Conservation (phyloP, 2,888 invertebrate genomes). For the Amphipoea lucens region DNA sequence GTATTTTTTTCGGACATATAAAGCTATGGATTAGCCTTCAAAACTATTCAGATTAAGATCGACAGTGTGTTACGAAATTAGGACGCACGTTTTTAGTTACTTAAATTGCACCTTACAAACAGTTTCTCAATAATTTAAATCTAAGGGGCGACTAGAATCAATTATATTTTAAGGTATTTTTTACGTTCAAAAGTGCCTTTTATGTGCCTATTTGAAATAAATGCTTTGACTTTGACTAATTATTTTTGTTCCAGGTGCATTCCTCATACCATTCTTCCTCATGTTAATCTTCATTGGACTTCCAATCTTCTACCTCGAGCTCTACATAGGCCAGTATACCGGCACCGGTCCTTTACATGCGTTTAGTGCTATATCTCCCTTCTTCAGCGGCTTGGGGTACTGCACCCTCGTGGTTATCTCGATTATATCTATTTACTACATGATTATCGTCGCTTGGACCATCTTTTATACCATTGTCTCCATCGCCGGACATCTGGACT, state of each 20-base stretch:
- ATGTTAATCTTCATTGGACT: slow-evolving; percentile 94
- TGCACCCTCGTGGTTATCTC: slow-evolving; percentile 93
- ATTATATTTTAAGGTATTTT: too few relatives aligned
- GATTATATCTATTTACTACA: slow-evolving; percentile 94
- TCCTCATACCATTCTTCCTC: slow-evolving; percentile 93
- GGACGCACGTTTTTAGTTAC: background rate
- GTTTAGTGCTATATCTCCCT: slow-evolving; percentile 91
- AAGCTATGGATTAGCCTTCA: background rate
- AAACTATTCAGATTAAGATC: background rate
- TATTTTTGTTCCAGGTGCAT: slow-evolving; percentile 91
- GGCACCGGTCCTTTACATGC: slow-evolving; percentile 93
- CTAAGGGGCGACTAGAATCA: too few relatives aligned
- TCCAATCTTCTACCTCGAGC: slow-evolving; percentile 94
- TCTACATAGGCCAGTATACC: slow-evolving; percentile 94
- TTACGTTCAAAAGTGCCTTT: too few relatives aligned
- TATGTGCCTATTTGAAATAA: too few relatives aligned
- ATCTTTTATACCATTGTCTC: slow-evolving; percentile 94
- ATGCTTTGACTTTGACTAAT: too few relatives aligned
- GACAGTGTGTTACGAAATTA: background rate
- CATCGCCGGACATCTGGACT: slow-evolving; percentile 91
- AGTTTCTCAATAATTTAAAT: background rate
- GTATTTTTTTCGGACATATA: background rate
- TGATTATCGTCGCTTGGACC: slow-evolving; percentile 95
- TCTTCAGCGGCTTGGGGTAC: slow-evolving; percentile 91
- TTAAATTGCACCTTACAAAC: background rate